These are phyloP conservation scores for Sepioteuthis lessoniana DNA, from an alignment of 2,888 invertebrate species.

Conservation along the genomic window DNA sequence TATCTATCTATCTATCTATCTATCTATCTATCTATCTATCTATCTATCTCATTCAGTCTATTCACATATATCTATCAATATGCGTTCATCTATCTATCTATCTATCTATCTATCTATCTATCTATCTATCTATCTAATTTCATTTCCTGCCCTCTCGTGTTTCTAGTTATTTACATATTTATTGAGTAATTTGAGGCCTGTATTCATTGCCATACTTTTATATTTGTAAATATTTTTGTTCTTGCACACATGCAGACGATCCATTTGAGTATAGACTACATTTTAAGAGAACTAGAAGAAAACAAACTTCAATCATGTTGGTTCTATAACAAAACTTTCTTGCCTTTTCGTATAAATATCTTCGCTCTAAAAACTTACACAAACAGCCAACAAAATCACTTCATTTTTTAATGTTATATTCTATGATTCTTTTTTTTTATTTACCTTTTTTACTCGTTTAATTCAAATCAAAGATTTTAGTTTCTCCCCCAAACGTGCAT, in stretches of 20 bases:
- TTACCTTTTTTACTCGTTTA: background rate
- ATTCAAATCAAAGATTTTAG: background rate
- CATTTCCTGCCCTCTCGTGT: too few relatives aligned
- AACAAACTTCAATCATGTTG: background rate
- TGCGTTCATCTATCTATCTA: too few relatives aligned
- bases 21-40: too few relatives aligned
- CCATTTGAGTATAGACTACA: background rate
- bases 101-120: too few relatives aligned
- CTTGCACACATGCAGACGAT: too few relatives aligned
- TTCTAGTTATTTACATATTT: background rate
- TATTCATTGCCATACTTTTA: background rate
- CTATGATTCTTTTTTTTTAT: background rate
- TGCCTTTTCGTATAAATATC: slow-evolving; percentile 1
- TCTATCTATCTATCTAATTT: too few relatives aligned
- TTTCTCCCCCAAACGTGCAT: background rate
- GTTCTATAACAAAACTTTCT: background rate
- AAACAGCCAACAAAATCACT: background rate
- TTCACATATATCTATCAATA: too few relatives aligned
- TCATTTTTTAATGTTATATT: background rate
- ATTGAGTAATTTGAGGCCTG: background rate
- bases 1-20: too few relatives aligned
- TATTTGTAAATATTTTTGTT: too few relatives aligned
- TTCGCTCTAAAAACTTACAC: background rate
- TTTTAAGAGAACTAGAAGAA: background rate
- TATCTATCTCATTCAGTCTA: too few relatives aligned